These are phyloP conservation scores for Neosalanx taihuensis DNA, from an alignment of 2,797 vertebrate species.

Conservation along the genomic window DNA sequence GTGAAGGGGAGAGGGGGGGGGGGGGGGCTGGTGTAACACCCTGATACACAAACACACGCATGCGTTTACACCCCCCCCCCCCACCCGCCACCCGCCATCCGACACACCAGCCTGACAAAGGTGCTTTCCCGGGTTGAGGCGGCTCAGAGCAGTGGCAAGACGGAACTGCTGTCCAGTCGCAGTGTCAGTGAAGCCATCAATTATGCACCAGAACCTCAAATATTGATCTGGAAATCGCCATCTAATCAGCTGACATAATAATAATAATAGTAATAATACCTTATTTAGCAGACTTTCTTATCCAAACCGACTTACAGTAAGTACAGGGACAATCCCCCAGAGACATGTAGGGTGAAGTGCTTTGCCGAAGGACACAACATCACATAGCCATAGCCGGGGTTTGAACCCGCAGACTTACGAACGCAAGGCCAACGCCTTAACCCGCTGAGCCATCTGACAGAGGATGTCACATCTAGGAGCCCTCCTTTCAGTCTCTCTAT, in stretches of 20 bases:
- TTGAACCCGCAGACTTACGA: no score
- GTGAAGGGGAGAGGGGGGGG: conserved; percentile 10
- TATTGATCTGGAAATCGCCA: conserved; percentile 71
- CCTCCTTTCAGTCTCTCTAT: conserved; percentile 10
- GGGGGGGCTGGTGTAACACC: conserved; percentile 37
- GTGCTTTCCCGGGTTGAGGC: conserved; percentile 52
- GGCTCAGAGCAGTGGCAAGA: conserved; percentile 12
- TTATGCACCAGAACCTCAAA: conserved; percentile 63
- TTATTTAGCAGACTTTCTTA: no score
- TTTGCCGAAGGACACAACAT: no score
- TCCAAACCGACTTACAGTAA: no score
- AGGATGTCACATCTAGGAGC: conserved; percentile 30
- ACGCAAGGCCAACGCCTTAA: no score
- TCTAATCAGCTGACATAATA: conserved; percentile 31
- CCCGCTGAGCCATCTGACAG: conserved; percentile 2
- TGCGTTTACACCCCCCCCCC: neutral
- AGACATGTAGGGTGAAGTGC: no score
- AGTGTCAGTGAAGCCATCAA: conserved; percentile 63
- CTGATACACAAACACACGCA: neutral
- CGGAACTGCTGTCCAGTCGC: conserved; percentile 50
- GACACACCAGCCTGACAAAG: conserved; percentile 57
- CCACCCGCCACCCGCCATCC: conserved; percentile 40
- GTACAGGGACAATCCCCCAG: no score
- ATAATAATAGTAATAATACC: no score
- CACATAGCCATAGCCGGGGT: no score